Percentiles rank a stretch among this genome's conserved stretches.
These are phyloP conservation scores for Yponomeuta evonymella DNA, from an alignment of 2,888 invertebrate species.

Conservation along the genomic window DNA sequence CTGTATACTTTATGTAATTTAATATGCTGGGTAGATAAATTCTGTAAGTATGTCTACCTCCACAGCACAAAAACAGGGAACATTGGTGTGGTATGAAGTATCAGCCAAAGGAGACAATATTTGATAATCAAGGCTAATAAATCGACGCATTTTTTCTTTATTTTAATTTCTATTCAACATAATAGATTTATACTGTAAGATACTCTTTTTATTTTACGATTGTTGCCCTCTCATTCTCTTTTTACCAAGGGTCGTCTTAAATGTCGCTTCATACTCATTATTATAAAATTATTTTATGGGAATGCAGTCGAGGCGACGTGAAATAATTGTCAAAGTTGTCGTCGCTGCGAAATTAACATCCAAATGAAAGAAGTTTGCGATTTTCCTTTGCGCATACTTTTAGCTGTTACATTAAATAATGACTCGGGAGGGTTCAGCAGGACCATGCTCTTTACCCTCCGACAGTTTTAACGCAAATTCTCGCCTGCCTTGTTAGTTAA, in stretches of 20 bases:
- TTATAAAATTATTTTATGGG: not conserved
- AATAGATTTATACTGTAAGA: no score
- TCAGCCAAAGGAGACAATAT: no score
- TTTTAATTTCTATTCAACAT: no score
- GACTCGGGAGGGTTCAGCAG: not conserved
- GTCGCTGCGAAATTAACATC: conserved; percentile 8
- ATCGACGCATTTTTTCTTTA: no score
- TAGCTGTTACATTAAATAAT: conserved; percentile 4
- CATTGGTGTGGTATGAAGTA: no score
- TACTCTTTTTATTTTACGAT: not conserved
- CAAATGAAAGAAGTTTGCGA: conserved; percentile 12
- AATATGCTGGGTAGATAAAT: no score
- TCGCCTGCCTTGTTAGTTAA: not conserved
- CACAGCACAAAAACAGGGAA: no score
- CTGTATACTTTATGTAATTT: no score
- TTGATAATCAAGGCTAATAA: no score
- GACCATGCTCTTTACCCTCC: not conserved
- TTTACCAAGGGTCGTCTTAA: not conserved
- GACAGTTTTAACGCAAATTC: not conserved
- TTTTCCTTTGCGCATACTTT: not conserved
- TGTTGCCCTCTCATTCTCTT: not conserved
- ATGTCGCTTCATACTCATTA: not conserved
- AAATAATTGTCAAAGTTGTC: conserved; percentile 8
- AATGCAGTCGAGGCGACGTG: not conserved
- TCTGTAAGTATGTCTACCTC: no score